Percentiles rank a stretch among this genome's conserved stretches.
Evolutionary conservation across 1,140 invertebrate genomes (phyloP).

Genomic region (Colletes gigas): DNA sequence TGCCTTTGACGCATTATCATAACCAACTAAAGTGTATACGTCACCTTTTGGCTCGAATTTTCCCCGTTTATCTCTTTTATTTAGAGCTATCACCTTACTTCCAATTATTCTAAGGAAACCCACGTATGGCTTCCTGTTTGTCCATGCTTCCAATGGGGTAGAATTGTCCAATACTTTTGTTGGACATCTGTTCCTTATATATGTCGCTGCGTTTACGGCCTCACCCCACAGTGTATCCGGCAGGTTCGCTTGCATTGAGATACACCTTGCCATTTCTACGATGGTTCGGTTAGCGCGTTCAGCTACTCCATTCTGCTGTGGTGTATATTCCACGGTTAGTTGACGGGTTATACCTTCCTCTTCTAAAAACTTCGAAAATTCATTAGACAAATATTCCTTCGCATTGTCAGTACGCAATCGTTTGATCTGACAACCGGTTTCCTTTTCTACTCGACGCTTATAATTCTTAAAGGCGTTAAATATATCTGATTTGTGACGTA

Average conservation of each 20-base stretch:
- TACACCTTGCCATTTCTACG: conserved; percentile 30
- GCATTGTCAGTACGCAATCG: background rate
- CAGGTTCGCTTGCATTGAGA: conserved; percentile 13
- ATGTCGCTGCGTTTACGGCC: conserved; percentile 17
- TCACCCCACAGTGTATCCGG: conserved; percentile 15
- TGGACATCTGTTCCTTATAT: conserved; percentile 16
- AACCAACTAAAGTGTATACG: conserved; percentile 25
- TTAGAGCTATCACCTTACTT: conserved; percentile 50
- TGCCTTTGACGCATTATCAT: conserved; percentile 14
- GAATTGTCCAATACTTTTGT: conserved; percentile 38
- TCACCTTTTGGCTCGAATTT: conserved; percentile 60
- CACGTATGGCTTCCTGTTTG: conserved; percentile 34
- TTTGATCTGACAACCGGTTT: no score
- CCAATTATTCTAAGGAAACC: conserved; percentile 64
- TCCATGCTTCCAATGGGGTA: conserved; percentile 49
- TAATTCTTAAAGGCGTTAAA: no score
- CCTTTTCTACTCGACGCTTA: no score
- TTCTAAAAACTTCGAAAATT: conserved; percentile 7
- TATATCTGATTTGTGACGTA: no score
- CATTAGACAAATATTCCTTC: background rate
- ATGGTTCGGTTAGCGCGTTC: conserved; percentile 74
- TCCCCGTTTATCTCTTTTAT: conserved; percentile 43
- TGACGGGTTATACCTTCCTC: background rate
- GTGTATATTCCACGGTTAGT: conserved; percentile 62
- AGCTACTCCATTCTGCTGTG: conserved; percentile 74